Evolutionary conservation across 1,140 invertebrate species (phyloP).

Genomic region (Drosophila oshimai): DNA sequence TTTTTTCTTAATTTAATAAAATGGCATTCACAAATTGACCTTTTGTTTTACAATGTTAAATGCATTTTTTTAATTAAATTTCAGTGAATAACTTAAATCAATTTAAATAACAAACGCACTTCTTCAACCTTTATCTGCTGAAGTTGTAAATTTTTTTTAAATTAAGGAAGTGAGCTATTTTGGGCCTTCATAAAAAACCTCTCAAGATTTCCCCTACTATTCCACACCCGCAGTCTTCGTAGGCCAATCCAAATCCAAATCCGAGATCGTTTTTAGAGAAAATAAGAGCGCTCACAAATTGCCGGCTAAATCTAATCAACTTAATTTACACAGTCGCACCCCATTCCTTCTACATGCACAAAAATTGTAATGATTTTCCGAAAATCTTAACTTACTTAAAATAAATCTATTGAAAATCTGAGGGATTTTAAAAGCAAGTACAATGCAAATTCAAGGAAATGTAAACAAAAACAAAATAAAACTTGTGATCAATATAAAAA

Average conservation of each 20-base stretch:
- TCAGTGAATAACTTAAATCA: no score
- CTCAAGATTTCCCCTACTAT: neutral
- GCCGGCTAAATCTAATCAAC: conserved; percentile 74
- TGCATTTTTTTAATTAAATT: no score
- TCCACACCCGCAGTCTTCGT: conserved; percentile 21
- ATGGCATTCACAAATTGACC: neutral
- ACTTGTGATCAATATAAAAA: no score
- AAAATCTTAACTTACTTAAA: no score
- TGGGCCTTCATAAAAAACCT: neutral
- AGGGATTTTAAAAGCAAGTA: no score
- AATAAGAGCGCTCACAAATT: conserved; percentile 42
- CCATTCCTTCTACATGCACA: conserved; percentile 23
- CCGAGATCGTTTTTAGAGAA: conserved; percentile 13
- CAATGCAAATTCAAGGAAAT: no score
- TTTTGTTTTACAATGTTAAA: no score
- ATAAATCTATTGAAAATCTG: no score
- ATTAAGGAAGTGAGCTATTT: neutral
- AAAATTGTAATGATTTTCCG: no score
- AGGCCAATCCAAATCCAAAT: conserved; percentile 31
- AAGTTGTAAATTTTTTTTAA: neutral
- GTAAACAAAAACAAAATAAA: neutral
- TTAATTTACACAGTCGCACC: conserved; percentile 66
- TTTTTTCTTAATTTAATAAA: conserved; percentile 18
- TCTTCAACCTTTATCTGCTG: no score
- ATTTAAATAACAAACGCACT: no score